Conservation (phyloP, 1,140 invertebrate genomes). For the Drosophila seguyi region DNA sequence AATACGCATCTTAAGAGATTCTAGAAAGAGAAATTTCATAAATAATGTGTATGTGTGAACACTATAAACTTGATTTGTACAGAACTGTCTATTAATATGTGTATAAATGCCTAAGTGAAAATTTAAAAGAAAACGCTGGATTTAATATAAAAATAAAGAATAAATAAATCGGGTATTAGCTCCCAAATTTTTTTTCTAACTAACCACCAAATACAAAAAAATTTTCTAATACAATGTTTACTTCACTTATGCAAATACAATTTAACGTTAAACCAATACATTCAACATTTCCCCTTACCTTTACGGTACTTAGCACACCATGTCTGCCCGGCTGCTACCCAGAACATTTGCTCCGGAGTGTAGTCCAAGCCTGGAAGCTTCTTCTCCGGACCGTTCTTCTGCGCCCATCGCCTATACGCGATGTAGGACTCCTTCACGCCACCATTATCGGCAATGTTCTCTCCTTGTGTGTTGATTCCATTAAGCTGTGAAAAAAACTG, state of each 20-base stretch:
- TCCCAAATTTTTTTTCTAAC: background rate
- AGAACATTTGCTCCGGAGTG: constrained; percentile 90
- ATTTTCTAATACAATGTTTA: background rate
- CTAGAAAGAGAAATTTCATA: constrained; percentile 81
- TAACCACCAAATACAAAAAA: background rate
- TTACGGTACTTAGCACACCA: constrained; percentile 87
- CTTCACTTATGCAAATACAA: no score
- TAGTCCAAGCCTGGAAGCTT: constrained; percentile 90
- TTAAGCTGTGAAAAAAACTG: constrained; percentile 89
- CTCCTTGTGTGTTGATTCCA: constrained; percentile 95
- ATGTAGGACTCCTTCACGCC: constrained; percentile 95
- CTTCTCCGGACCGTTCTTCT: constrained; percentile 88
- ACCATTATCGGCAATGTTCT: constrained; percentile 96
- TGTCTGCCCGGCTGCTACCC: constrained; percentile 88
- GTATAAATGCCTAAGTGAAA: background rate
- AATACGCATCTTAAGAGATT: constrained; percentile 90
- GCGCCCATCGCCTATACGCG: constrained; percentile 91
- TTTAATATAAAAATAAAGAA: background rate
- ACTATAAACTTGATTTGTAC: background rate
- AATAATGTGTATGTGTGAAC: background rate
- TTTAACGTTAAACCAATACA: no score
- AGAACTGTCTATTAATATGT: background rate
- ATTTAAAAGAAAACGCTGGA: background rate
- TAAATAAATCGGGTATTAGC: background rate
- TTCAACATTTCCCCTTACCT: constrained; percentile 42